phyloP scores from a whole-genome alignment of 2,888 invertebrate genomes.

The Lingula anatina region DNA sequence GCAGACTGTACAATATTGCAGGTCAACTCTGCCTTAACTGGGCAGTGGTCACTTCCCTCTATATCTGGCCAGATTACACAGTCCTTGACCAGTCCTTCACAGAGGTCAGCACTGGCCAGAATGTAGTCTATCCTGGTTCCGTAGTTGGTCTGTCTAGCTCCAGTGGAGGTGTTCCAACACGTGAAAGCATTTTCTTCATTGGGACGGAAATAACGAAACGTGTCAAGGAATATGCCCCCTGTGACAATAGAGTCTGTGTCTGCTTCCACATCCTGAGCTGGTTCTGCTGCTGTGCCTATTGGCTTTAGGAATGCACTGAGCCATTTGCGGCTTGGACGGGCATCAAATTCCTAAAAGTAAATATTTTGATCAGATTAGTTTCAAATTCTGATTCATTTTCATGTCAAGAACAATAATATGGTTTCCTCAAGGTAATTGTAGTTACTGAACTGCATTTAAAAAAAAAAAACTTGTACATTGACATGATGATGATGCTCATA shows the following conservation, averaged over 20 bases:
- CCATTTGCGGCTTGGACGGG: constrained; percentile 46
- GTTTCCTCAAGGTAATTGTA: too few relatives aligned
- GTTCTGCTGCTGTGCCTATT: too few relatives aligned
- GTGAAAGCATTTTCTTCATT: constrained; percentile 50
- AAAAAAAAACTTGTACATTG: too few relatives aligned
- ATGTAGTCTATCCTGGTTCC: constrained; percentile 57
- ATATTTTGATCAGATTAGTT: too few relatives aligned
- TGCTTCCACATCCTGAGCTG: constrained; percentile 13
- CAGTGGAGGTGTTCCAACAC: constrained; percentile 54
- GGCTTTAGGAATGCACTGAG: constrained; percentile 46
- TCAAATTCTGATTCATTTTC: too few relatives aligned
- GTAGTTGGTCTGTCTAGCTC: constrained; percentile 55
- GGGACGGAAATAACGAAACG: constrained; percentile 54
- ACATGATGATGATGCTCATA: too few relatives aligned
- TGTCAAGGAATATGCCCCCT: constrained; percentile 51
- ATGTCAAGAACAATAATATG: too few relatives aligned
- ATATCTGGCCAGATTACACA: constrained; percentile 39
- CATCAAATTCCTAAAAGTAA: constrained; percentile 28
- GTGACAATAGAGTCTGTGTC: constrained; percentile 17
- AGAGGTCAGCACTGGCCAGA: constrained; percentile 41
- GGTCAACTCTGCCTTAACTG: constrained; percentile 48
- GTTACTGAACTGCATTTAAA: too few relatives aligned
- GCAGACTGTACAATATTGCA: constrained; percentile 25
- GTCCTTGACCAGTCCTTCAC: constrained; percentile 20
- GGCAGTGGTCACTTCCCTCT: constrained; percentile 57